Evolutionary conservation across 2,888 invertebrate genomes (phyloP), one percentile per base, ranked within the genome.

Genomic region (Oxycera nigricornis): DNA sequence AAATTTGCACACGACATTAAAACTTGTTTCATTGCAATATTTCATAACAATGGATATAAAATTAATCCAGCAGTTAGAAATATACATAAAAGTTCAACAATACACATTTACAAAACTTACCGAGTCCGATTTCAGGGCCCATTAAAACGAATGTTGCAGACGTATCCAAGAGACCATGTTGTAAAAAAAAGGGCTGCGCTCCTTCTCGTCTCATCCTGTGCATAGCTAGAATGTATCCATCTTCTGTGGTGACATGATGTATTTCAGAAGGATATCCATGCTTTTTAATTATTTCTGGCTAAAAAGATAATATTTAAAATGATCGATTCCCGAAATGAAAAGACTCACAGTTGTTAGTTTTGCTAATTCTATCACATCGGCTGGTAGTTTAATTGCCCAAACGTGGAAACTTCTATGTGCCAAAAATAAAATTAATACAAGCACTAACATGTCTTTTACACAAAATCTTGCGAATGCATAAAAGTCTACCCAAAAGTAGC

Each of bases 181-280:
- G 73, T 20, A 73, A 30, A 22, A 62, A 46, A 31, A 61, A 73
- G 11, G 73, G 62, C 20, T 46, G 39, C 14, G 31, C 61, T 9
- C 73, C 73, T n/a, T 39, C 41, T 14, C 50, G 11, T 28, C n/a
- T 30, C 11, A 75, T 75, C 2, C 75, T 72, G 46, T 75, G 72
- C 24, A 75, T 20, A 3, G 24, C 4, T 7, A 73, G 24, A 28
- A 75, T 65, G 22, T 75, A 75, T 26, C 72, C 75, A 52, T 75
- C 75, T 55, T 65, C 30, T 11, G 75, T 75, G 3, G 72, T 72
- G 2, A 73, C 67, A 11, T n/a, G 20, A 39, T 75, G 75, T 0
- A 57, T 65, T 75, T 75, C 72, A 3, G 46, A 20, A 1, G 62
- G 72, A 73, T 75, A 72, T 52, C 75, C 75, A 50, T 74, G 68